Percentiles rank a stretch among this genome's conserved stretches.
phyloP scores from a whole-genome alignment of 2,888 invertebrate species.

The Elegia similella region DNA sequence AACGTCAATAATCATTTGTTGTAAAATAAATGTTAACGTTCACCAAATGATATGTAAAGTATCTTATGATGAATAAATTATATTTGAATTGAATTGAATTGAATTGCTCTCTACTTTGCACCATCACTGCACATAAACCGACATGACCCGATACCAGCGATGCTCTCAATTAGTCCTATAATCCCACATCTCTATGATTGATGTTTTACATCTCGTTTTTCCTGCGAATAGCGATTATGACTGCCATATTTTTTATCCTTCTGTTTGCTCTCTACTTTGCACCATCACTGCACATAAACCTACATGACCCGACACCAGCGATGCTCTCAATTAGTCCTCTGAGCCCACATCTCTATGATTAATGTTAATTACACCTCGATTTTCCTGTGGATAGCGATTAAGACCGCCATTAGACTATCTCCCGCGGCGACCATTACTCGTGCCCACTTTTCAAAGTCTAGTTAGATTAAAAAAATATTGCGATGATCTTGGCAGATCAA shows the following conservation, averaged over 20 bases:
- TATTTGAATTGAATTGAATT: too few relatives aligned
- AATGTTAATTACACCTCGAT: conserved; percentile 74
- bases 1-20: too few relatives aligned
- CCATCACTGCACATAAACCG: too few relatives aligned
- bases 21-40: too few relatives aligned
- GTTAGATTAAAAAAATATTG: neutral
- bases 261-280: neutral
- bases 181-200: too few relatives aligned
- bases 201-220: too few relatives aligned
- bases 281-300: conserved; percentile 25
- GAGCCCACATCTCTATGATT: conserved; percentile 66
- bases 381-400: conserved; percentile 63
- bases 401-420: conserved; percentile 61
- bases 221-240: too few relatives aligned
- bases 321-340: conserved; percentile 64
- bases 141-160: too few relatives aligned
- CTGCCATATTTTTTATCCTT: neutral
- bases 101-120: too few relatives aligned
- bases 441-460: conserved; percentile 36
- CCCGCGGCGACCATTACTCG: conserved; percentile 60
- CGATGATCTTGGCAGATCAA: neutral
- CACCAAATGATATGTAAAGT: too few relatives aligned
- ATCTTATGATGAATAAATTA: too few relatives aligned
- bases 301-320: conserved; percentile 33
- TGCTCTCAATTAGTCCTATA: too few relatives aligned